Evolutionary conservation across 1,140 invertebrate genomes (phyloP).

Genomic region (Drosophila takahashii): DNA sequence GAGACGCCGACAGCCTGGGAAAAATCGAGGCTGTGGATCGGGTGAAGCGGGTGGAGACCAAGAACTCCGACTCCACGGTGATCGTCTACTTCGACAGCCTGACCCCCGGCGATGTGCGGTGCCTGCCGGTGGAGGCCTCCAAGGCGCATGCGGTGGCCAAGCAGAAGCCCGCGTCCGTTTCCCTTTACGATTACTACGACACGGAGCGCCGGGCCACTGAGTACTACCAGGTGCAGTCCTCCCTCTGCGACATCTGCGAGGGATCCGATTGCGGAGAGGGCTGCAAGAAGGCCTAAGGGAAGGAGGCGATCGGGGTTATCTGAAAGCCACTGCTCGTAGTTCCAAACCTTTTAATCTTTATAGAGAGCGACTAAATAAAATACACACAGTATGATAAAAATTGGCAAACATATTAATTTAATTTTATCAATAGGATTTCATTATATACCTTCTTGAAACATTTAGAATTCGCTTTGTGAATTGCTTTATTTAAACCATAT

Average conservation of each 20-base stretch:
- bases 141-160: slow-evolving; percentile 93
- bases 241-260: slow-evolving; percentile 92
- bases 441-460: too few relatives aligned
- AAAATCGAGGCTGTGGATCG: slow-evolving; percentile 61
- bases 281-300: slow-evolving; percentile 64
- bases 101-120: slow-evolving; percentile 88
- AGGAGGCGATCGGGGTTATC: background rate
- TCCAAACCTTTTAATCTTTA: background rate
- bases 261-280: slow-evolving; percentile 88
- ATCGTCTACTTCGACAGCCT: slow-evolving; percentile 94
- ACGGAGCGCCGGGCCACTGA: slow-evolving; percentile 89
- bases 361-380: background rate
- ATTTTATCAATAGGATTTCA: too few relatives aligned
- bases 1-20: slow-evolving; percentile 60
- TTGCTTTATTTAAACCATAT: too few relatives aligned
- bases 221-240: slow-evolving; percentile 90
- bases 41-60: slow-evolving; percentile 89
- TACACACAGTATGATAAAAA: background rate
- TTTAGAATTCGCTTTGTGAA: too few relatives aligned
- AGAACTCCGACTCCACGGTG: slow-evolving; percentile 90
- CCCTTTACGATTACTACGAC: slow-evolving; percentile 97
- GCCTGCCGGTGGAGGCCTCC: slow-evolving; percentile 93
- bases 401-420: too few relatives aligned
- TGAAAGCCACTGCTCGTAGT: background rate
- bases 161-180: slow-evolving; percentile 93